Evolutionary conservation across 2,888 invertebrate species (phyloP).

Genomic region (Pachliopta kotzebuea): DNA sequence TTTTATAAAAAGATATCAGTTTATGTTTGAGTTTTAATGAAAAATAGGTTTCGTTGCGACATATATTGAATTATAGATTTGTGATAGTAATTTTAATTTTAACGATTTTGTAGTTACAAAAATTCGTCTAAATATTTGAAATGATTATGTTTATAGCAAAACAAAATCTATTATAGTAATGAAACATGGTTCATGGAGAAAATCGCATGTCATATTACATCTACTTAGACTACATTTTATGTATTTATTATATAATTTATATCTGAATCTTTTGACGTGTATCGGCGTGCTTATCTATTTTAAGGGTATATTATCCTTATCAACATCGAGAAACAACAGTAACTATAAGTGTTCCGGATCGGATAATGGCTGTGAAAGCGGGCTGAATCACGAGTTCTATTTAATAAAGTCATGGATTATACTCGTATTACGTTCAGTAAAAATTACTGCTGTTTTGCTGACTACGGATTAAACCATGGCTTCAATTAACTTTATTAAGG

Average conservation of each 20-base stretch:
- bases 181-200: conserved; percentile 40
- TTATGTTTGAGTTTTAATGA: no score
- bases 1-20: no score
- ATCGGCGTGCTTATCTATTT: conserved; percentile 47
- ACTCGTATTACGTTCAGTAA: conserved; percentile 40
- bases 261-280: conserved; percentile 60
- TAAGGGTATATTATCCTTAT: conserved; percentile 47
- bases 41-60: no score
- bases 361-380: conserved; percentile 63
- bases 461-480: background rate
- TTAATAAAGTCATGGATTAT: conserved; percentile 42
- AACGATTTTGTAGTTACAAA: no score
- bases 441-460: conserved; percentile 8
- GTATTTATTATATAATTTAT: conserved; percentile 58
- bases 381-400: conserved; percentile 39
- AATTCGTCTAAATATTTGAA: no score
- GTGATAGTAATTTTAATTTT: no score
- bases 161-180: background rate
- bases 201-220: conserved; percentile 42
- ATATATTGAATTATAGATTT: no score
- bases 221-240: conserved; percentile 38
- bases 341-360: conserved; percentile 32
- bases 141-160: no score
- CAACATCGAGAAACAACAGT: conserved; percentile 47
- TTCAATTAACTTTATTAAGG: background rate